Percentiles rank a stretch among this genome's conserved stretches.
Conservation (phyloP, 2,888 invertebrate genomes). For the Apamea crenata region DNA sequence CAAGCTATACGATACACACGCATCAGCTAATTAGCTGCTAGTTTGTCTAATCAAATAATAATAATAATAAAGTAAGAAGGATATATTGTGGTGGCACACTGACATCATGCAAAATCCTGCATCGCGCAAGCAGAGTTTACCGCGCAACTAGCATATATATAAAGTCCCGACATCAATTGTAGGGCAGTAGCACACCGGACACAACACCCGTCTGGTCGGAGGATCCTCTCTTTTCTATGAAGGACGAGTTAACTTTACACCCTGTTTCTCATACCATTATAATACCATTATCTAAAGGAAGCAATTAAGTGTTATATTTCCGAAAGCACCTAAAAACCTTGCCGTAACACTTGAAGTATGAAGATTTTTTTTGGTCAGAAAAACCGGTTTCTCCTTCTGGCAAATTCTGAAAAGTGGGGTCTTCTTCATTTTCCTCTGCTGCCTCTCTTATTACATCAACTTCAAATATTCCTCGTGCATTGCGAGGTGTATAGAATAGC, state of each 20-base stretch:
- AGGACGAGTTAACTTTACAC: no score
- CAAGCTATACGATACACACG: no score
- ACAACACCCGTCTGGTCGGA: no score
- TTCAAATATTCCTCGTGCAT: not conserved
- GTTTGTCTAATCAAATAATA: no score
- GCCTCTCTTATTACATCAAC: not conserved
- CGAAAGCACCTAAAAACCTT: not conserved
- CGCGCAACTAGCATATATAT: no score
- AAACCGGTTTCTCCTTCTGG: not conserved
- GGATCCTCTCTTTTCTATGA: no score
- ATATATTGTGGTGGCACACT: not conserved
- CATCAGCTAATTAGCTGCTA: no score
- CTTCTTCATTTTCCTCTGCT: not conserved
- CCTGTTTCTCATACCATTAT: no score
- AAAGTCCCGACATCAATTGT: no score
- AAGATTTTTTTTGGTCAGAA: not conserved
- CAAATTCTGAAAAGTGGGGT: not conserved
- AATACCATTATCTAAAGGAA: not conserved
- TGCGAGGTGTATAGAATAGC: not conserved
- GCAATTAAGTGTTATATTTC: not conserved
- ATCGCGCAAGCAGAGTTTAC: not conserved
- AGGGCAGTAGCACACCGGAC: no score
- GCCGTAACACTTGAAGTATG: no score
- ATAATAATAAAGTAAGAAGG: not conserved
- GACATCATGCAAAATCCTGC: not conserved